A percentile compares a stretch with the other conserved stretches of the same genome.
These are phyloP conservation scores for Cacatua alba DNA, from an alignment of 2,113 vertebrate species.

Conservation along the genomic window DNA sequence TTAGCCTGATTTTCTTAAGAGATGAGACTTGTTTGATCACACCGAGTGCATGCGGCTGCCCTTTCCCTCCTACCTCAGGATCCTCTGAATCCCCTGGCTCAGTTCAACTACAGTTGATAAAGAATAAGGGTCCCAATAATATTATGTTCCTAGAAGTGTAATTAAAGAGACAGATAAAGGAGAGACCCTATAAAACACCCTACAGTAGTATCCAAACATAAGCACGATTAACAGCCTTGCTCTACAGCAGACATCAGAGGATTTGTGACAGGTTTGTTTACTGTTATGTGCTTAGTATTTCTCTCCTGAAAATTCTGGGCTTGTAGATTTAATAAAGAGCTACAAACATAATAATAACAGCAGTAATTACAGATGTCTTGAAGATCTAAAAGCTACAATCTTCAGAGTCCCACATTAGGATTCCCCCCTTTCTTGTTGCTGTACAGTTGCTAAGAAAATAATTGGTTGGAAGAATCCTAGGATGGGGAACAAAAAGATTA, in stretches of 20 bases:
- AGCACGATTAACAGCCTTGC: not conserved
- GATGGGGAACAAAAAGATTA: not conserved
- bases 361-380: constrained; percentile 42
- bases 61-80: not conserved
- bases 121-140: not conserved
- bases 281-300: not conserved
- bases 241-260: not conserved
- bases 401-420: not conserved
- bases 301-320: constrained; percentile 13
- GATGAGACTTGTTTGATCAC: not conserved
- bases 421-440: not conserved
- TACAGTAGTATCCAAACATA: not conserved
- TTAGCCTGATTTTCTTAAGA: not conserved
- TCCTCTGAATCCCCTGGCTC: not conserved
- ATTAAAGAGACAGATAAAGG: not conserved
- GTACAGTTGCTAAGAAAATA: constrained; percentile 13
- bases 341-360: constrained; percentile 16
- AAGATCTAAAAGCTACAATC: constrained; percentile 40
- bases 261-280: not conserved
- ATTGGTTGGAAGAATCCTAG: not conserved
- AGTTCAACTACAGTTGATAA: not conserved
- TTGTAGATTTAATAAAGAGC: constrained; percentile 50
- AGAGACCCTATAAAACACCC: not conserved
- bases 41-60: not conserved
- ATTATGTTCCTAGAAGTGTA: not conserved